Evolutionary conservation across 2,797 vertebrate species (phyloP), one percentile per base, ranked within the genome.

Genomic region (Microcaecilia unicolor): DNA sequence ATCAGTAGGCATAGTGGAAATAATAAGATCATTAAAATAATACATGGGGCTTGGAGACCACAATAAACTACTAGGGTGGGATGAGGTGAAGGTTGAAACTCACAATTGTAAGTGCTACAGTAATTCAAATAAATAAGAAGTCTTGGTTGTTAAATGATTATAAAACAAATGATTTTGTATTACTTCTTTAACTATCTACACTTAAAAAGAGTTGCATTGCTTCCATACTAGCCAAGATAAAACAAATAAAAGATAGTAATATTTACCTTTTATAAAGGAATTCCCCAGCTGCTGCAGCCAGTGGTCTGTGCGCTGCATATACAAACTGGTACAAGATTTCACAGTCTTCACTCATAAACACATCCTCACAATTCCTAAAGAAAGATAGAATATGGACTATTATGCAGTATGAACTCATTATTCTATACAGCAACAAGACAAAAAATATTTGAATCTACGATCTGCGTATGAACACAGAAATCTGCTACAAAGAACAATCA

Each of bases 201-300:
- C 16, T n/a, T 45, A n/a, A n/a, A n/a, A n/a, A 32, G 22, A 47
- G 52, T 51, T 30, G 41, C 18, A 2, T 10, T 9, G 14, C 29
- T 42, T 20, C 42, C 20, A 40, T n/a, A n/a, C n/a, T n/a, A 27
- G 16, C 6, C 33, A 41, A 51, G 44, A 9, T 13, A 46, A 35
- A 46, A 37, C 9, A 35, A 4, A 6, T 18, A 28, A 58, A 32
- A 52, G 43, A 18, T 3, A 45, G 31, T 26, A 31, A 54, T 32
- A 64, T 55, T 64, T 76, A 95, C 92, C 85, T 87, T 25, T 63
- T 80, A 39, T 81, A 89, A 20, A 96, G 80, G 55, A 96, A 78
- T 75, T 96, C 87, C 13, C 91, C 93, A 10, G 91, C 90, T 13
- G 82, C 66, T 36, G 70, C 59, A 2, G 93, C 91, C 4, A 97